Evolutionary conservation across 2,888 invertebrate species (phyloP), one percentile per base, ranked within the genome.

Genomic region (Ceriagrion tenellum): DNA sequence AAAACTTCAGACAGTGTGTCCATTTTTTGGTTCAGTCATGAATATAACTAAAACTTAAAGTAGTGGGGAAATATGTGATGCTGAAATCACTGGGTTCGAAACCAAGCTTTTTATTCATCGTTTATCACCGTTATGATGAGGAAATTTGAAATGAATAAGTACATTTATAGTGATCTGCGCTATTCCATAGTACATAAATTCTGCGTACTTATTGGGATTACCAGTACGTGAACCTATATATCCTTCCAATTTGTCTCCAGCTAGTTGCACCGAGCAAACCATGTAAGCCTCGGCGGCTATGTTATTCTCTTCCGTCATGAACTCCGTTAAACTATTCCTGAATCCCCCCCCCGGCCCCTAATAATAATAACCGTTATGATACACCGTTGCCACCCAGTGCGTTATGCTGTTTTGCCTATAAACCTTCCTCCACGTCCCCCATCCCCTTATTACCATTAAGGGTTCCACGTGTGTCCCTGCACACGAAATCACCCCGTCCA

Each of bases 201-300:
- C 26, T 26, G 18, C 10, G 1, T 69, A n/a, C 69, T 69, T n/a
- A 69, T 12, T 23, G 69, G 69, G 23, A 69, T 69, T n/a, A 1
- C n/a, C n/a, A 69, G 26, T 69, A 23, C 69, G 26, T 69, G 26
- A 30, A 13, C 2, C 81, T 1, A 35, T 81, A 35, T 81, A 16
- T 35, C 81, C 81, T 81, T 81, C 81, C 35, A 81, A 81, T 81
- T 81, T 81, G 35, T 81, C 81, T 81, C 81, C 81, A 81, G 81
- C 35, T 35, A 81, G 81, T 81, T 0, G 26, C 3, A 13, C 81
- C 13, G 18, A 35, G 81, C 1, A 18, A 81, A 81, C 30, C 35
- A 81, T 13, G 81, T 69, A 69, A 69, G 69, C 69, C 20, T 1
- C 81, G 30, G 69, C 12, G n/a, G 35, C 35, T 35, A 81, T 81